Evolutionary conservation across 1,140 invertebrate species (phyloP).

Genomic region (Dendrolimus punctatus): DNA sequence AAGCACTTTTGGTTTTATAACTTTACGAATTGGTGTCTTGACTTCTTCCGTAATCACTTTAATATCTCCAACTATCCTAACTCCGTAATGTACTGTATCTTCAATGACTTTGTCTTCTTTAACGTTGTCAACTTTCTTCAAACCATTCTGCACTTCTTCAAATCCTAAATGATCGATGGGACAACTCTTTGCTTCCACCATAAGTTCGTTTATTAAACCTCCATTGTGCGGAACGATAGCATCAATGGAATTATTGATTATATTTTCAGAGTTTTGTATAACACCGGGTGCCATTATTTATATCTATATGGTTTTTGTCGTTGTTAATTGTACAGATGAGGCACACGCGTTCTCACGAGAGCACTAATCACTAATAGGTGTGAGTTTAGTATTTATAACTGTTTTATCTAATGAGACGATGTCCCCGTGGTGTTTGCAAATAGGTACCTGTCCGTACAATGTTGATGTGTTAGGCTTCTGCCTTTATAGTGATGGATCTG

Average conservation of each 20-base stretch:
- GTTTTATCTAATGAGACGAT: slow-evolving; percentile 33
- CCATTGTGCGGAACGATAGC: slow-evolving; percentile 23
- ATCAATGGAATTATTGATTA: slow-evolving; percentile 31
- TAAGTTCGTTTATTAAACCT: slow-evolving; percentile 23
- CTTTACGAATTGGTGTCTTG: slow-evolving; percentile 35
- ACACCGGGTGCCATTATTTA: slow-evolving; percentile 52
- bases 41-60: slow-evolving; percentile 19
- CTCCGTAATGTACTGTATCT: too few species aligned
- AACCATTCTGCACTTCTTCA: background rate
- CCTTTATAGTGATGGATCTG: background rate
- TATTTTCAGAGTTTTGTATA: slow-evolving; percentile 37
- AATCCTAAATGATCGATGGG: slow-evolving; percentile 5
- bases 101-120: background rate
- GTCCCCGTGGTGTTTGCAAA: slow-evolving; percentile 13
- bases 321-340: slow-evolving; percentile 19
- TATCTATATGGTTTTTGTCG: slow-evolving; percentile 1
- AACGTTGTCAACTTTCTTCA: background rate
- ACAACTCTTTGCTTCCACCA: slow-evolving; percentile 21
- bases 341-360: slow-evolving; percentile 27
- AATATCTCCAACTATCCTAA: background rate
- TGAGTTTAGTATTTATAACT: slow-evolving; percentile 53
- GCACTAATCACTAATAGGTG: slow-evolving; percentile 42
- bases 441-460: slow-evolving; percentile 1
- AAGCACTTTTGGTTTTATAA: slow-evolving; percentile 48
- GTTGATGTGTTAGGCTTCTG: slow-evolving; percentile 2